Percentiles rank a stretch among this genome's conserved stretches.
These are phyloP conservation scores for Drosophila maculinotata DNA, from an alignment of 2,888 invertebrate species.

Conservation along the genomic window DNA sequence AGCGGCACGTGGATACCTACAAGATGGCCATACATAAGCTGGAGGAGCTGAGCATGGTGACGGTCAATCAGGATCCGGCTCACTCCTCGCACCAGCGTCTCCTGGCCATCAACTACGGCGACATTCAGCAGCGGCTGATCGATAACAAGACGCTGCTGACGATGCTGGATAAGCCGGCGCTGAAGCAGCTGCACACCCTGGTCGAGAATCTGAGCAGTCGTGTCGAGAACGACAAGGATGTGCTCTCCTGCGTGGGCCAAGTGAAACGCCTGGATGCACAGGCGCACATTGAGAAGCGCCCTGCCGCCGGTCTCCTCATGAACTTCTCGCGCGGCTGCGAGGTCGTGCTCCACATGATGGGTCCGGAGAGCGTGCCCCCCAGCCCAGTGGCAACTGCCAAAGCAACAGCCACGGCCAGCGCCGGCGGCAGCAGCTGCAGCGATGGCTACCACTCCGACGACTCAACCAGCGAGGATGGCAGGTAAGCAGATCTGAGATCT, in stretches of 20 bases:
- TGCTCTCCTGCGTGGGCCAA: slow-evolving; percentile 90
- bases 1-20: slow-evolving; percentile 93
- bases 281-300: slow-evolving; percentile 88
- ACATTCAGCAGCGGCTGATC: slow-evolving; percentile 95
- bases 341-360: slow-evolving; percentile 91
- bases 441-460: slow-evolving; percentile 95
- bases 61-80: slow-evolving; percentile 90
- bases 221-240: slow-evolving; percentile 96
- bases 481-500: slow-evolving; percentile 65
- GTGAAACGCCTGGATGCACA: slow-evolving; percentile 88
- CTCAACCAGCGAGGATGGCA: slow-evolving; percentile 83
- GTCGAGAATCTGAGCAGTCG: slow-evolving; percentile 90
- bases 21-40: slow-evolving; percentile 94
- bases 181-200: slow-evolving; percentile 90
- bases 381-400: slow-evolving; percentile 77
- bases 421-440: slow-evolving; percentile 87
- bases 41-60: slow-evolving; percentile 89
- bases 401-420: slow-evolving; percentile 69
- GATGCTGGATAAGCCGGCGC: slow-evolving; percentile 92
- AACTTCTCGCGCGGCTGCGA: slow-evolving; percentile 91
- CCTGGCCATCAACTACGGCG: slow-evolving; percentile 92
- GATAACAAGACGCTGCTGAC: slow-evolving; percentile 96
- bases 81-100: slow-evolving; percentile 95
- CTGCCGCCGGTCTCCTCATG: slow-evolving; percentile 90
- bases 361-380: slow-evolving; percentile 85